Evolutionary conservation across 2,888 invertebrate genomes (phyloP).

Genomic region (Epirrhoe alternata): DNA sequence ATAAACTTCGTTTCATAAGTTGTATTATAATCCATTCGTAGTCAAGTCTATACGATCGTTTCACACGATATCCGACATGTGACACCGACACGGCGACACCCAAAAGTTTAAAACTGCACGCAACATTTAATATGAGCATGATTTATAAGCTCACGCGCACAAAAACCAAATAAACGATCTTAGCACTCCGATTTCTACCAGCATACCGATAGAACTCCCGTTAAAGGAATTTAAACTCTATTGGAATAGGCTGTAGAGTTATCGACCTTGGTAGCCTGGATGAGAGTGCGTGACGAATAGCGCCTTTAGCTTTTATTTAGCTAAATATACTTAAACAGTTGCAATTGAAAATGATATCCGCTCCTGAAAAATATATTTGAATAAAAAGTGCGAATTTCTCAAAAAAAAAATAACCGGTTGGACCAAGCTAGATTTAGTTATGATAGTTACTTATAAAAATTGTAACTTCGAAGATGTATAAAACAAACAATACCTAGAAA

Average conservation of each 20-base stretch:
- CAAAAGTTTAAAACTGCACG: constrained; percentile 72
- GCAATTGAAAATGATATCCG: constrained; percentile 12
- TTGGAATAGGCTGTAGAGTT: background rate
- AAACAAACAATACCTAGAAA: too few relatives aligned
- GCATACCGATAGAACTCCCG: constrained; percentile 2
- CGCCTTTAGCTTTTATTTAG: constrained; percentile 21
- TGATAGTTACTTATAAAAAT: too few relatives aligned
- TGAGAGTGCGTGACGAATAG: constrained; percentile 22
- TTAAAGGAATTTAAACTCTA: constrained; percentile 10
- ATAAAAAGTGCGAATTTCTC: background rate
- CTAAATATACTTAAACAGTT: constrained; percentile 19
- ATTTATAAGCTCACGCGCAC: constrained; percentile 59
- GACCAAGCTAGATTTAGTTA: too few relatives aligned
- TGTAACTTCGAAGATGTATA: too few relatives aligned
- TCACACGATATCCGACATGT: constrained; percentile 61
- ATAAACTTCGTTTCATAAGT: background rate
- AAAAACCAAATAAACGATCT: constrained; percentile 47
- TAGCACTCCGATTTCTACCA: constrained; percentile 27
- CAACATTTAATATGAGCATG: constrained; percentile 65
- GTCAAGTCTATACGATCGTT: constrained; percentile 43
- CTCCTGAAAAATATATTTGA: background rate
- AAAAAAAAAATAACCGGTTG: too few relatives aligned
- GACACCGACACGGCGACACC: constrained; percentile 63
- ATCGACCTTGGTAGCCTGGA: background rate
- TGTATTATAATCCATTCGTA: constrained; percentile 14